Evolutionary conservation across 2,113 vertebrate genomes (phyloP).

Genomic region (Arothron firmamentum): DNA sequence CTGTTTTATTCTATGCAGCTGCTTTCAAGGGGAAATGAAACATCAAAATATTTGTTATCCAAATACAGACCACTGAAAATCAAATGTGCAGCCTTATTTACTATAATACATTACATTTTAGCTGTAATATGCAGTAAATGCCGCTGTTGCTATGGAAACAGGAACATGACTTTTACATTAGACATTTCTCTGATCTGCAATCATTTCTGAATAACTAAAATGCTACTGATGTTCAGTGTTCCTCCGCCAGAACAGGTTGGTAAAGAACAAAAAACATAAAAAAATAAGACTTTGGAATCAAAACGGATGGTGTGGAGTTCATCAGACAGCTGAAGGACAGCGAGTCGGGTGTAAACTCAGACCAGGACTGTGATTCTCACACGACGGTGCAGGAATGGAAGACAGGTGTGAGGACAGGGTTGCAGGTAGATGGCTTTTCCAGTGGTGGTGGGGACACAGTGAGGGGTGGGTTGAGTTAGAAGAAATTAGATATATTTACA

Average conservation of each 20-base stretch:
- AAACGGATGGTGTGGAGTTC: too few relatives aligned
- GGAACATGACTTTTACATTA: neutral
- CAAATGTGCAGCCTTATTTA: neutral
- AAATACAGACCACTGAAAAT: neutral
- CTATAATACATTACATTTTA: too few relatives aligned
- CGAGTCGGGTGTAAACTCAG: too few relatives aligned
- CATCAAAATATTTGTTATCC: conserved; percentile 1
- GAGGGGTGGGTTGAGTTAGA: neutral
- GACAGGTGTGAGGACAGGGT: neutral
- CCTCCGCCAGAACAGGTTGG: too few relatives aligned
- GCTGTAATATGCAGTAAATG: neutral
- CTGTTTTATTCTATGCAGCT: conserved; percentile 16
- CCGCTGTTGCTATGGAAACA: neutral
- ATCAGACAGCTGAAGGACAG: too few relatives aligned
- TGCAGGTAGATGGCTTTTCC: conserved; percentile 40
- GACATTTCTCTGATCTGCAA: too few relatives aligned
- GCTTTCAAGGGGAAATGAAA: neutral
- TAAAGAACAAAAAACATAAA: too few relatives aligned
- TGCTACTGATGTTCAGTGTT: too few relatives aligned
- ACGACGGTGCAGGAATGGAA: neutral
- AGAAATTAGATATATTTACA: conserved; percentile 60
- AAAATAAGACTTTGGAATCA: too few relatives aligned
- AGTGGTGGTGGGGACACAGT: conserved; percentile 13
- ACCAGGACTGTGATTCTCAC: too few relatives aligned
- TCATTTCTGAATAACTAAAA: too few relatives aligned